phyloP scores from a whole-genome alignment of 2,888 invertebrate species.

The Heliconius ismenius region DNA sequence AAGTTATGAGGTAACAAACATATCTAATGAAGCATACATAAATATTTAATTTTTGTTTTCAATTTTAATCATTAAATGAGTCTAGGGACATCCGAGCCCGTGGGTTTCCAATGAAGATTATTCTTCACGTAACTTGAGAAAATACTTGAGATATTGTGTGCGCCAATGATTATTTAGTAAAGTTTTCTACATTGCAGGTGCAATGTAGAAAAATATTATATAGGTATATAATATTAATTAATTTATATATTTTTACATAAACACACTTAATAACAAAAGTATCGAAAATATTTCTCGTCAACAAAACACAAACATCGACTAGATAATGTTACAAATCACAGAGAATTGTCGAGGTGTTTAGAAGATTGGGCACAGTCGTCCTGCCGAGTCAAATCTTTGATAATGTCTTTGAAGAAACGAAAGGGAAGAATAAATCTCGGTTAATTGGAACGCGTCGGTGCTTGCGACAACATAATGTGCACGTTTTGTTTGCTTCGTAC shows the following conservation, averaged over 20 bases:
- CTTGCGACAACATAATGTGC: slow-evolving; percentile 75
- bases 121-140: too few relatives aligned
- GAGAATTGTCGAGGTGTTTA: slow-evolving; percentile 75
- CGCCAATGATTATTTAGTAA: too few relatives aligned
- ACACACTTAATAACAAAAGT: neutral
- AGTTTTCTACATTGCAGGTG: too few relatives aligned
- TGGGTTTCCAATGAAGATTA: too few relatives aligned
- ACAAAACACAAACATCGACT: slow-evolving; percentile 70
- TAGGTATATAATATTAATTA: too few relatives aligned
- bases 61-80: too few relatives aligned
- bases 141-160: too few relatives aligned
- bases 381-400: slow-evolving; percentile 74
- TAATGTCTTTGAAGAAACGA: slow-evolving; percentile 71
- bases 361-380: slow-evolving; percentile 78
- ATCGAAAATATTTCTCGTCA: slow-evolving; percentile 47
- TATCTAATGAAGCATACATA: neutral
- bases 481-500: slow-evolving; percentile 69
- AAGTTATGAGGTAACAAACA: too few relatives aligned
- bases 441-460: slow-evolving; percentile 72
- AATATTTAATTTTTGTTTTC: neutral
- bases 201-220: too few relatives aligned
- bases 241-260: neutral
- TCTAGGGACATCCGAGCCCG: too few relatives aligned
- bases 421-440: slow-evolving; percentile 75
- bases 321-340: slow-evolving; percentile 75